Base-by-base conservation (phyloP, 2,888 invertebrate genomes). In the Corbicula japonica region DNA sequence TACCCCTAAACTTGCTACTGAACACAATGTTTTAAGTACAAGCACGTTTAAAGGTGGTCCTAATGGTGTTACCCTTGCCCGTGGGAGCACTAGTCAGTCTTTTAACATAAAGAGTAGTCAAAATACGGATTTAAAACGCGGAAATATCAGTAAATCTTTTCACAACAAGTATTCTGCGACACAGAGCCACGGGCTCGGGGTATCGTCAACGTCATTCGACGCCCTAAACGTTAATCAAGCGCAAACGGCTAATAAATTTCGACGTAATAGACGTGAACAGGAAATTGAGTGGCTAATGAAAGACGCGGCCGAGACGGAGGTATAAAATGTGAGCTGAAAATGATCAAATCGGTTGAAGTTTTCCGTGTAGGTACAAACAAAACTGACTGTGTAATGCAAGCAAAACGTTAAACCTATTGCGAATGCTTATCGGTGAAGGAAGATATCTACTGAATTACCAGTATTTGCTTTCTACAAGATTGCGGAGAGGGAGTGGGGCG, bases 291-390 rank as follows among this genome's bases (percentile, higher is more conserved):
- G 83, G 83, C 35, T 83, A 44, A 80, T 83, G 79, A 79, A 68
- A 56, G 83, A 83, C 32, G 83, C 83, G 10, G 83, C 83, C 6
- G 83, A 83, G 63, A 83, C 83, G 3, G 83, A 83, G 68, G 76
- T 83, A n/a, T 83, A 44, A 73, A n/a, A n/a, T n/a, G n/a, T n/a
- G n/a, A n/a, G n/a, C n/a, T n/a, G n/a, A n/a, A n/a, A n/a, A n/a
- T n/a, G n/a, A n/a, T n/a, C n/a, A n/a, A n/a, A n/a, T n/a, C n/a
- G n/a, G n/a, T n/a, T n/a, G n/a, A n/a, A n/a, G n/a, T n/a, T n/a
- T n/a, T n/a, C n/a, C n/a, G n/a, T n/a, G n/a, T n/a, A n/a, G n/a
- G n/a, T n/a, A n/a, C n/a, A n/a, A n/a, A n/a, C n/a, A n/a, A n/a
- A n/a, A n/a, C n/a, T n/a, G n/a, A n/a, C n/a, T n/a, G n/a, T n/a